These are phyloP conservation scores for Cataglyphis altisquamis DNA, from an alignment of 2,888 invertebrate genomes.

Conservation along the genomic window DNA sequence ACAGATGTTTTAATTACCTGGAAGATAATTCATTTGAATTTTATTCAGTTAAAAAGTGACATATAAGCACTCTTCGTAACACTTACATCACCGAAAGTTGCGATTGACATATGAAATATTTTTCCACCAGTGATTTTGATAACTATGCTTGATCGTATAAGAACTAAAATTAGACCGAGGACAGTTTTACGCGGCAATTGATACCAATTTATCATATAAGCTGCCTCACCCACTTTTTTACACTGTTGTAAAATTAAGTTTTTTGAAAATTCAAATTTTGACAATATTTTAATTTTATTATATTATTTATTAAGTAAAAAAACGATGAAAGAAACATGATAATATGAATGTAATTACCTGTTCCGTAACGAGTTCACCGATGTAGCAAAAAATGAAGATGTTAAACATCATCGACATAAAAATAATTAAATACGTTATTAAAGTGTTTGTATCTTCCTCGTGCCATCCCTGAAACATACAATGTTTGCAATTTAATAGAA, in stretches of 20 bases:
- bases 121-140: slow-evolving; percentile 78
- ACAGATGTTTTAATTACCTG: slow-evolving; percentile 52
- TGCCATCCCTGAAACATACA: slow-evolving; percentile 50
- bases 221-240: slow-evolving; percentile 66
- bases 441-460: slow-evolving; percentile 70
- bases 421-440: slow-evolving; percentile 74
- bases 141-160: slow-evolving; percentile 58
- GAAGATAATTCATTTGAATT: slow-evolving; percentile 3
- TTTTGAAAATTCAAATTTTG: not conserved
- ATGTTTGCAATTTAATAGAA: not conserved
- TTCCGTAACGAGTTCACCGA: slow-evolving; percentile 77
- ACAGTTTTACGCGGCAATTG: slow-evolving; percentile 62
- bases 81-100: slow-evolving; percentile 71
- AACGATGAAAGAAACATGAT: too few species aligned
- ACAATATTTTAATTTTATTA: slow-evolving; percentile 7
- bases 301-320: too few species aligned
- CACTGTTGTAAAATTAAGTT: slow-evolving; percentile 56
- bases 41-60: too few species aligned
- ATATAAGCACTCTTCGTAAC: too few species aligned
- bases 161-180: slow-evolving; percentile 60
- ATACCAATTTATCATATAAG: slow-evolving; percentile 72
- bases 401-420: slow-evolving; percentile 78
- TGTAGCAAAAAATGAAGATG: slow-evolving; percentile 79
- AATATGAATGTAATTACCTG: slow-evolving; percentile 62
- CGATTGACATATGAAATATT: slow-evolving; percentile 75